Conservation (phyloP, 2,113 vertebrate genomes). For the Athene noctua region DNA sequence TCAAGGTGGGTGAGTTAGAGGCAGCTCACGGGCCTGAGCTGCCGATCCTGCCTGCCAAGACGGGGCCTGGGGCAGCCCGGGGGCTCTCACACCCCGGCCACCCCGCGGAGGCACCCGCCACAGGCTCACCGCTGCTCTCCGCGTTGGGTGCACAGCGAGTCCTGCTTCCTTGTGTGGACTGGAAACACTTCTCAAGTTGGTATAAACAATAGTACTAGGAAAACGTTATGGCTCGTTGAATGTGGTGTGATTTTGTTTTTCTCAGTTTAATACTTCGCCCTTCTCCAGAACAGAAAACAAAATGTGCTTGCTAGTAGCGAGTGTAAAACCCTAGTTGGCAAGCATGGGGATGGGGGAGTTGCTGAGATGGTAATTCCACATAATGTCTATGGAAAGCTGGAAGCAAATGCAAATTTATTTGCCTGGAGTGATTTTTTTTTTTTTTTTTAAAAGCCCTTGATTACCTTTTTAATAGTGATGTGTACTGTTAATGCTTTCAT, state of each 20-base stretch:
- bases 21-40: fast-evolving
- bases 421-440: neutral
- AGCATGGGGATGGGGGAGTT: neutral
- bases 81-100: neutral
- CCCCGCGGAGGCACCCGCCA: neutral
- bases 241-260: neutral
- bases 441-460: neutral
- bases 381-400: neutral
- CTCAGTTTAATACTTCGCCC: neutral
- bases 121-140: neutral
- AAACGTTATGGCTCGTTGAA: neutral
- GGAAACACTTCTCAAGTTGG: neutral
- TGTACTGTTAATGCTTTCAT: neutral
- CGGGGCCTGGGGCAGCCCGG: fast-evolving
- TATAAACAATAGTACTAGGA: neutral
- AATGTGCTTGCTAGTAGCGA: neutral
- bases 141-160: fast-evolving
- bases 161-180: neutral
- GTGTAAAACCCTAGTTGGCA: neutral
- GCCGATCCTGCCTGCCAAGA: fast-evolving
- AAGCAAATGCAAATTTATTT: neutral
- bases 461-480: neutral
- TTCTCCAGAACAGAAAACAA: neutral
- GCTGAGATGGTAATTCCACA: neutral
- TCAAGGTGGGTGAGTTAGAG: neutral